These are phyloP conservation scores for Drosophila repletoides DNA, from an alignment of 1,140 invertebrate species.

Conservation along the genomic window DNA sequence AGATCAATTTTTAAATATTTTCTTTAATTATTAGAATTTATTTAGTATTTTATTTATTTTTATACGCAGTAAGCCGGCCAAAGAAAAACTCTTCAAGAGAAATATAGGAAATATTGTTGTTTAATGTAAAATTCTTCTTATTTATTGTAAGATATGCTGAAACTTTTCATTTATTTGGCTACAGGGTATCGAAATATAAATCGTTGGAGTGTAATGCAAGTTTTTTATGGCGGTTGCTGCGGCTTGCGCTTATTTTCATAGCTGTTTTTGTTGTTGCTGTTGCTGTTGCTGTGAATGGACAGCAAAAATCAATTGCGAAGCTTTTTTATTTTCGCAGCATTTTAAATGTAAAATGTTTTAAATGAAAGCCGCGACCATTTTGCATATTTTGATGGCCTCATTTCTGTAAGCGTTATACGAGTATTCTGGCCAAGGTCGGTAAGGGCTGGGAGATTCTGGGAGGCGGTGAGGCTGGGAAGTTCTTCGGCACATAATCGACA, in stretches of 20 bases:
- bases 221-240: constrained; percentile 21
- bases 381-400: constrained; percentile 52
- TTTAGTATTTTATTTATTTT: no score
- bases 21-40: no score
- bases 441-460: background rate
- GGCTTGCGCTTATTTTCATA: constrained; percentile 21
- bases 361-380: constrained; percentile 23
- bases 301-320: constrained; percentile 40
- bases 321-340: constrained; percentile 39
- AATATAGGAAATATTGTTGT: no score
- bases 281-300: background rate
- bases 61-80: no score
- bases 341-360: constrained; percentile 44
- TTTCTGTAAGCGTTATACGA: constrained; percentile 3
- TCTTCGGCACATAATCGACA: constrained; percentile 74
- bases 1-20: no score
- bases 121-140: background rate
- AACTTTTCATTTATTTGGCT: background rate
- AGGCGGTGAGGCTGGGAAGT: constrained; percentile 1
- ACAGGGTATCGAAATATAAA: constrained; percentile 21
- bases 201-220: constrained; percentile 31
- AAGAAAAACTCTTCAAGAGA: no score
- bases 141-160: background rate
- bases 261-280: constrained; percentile 12
- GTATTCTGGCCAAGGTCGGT: constrained; percentile 29